Percentiles rank a stretch among this genome's conserved stretches.
Evolutionary conservation across 2,113 vertebrate genomes (phyloP).

Genomic region (Dipodomys stephensi): DNA sequence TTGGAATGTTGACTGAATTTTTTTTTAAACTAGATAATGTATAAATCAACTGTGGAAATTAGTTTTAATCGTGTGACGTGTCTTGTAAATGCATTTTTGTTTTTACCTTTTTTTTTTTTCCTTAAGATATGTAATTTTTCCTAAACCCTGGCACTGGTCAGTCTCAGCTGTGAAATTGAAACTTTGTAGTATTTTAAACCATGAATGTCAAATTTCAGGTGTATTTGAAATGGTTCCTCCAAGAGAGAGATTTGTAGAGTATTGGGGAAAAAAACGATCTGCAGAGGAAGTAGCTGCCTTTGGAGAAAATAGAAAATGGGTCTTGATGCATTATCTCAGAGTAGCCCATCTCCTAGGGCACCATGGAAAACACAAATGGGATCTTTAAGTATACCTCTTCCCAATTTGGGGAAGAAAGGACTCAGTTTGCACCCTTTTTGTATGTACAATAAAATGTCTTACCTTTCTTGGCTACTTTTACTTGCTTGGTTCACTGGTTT

Average conservation of each 20-base stretch:
- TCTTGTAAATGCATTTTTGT: slow-evolving; percentile 81
- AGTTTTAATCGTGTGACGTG: slow-evolving; percentile 81
- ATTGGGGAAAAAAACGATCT: slow-evolving; percentile 47
- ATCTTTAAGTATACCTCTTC: slow-evolving; percentile 87
- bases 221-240: slow-evolving; percentile 90
- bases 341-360: slow-evolving; percentile 86
- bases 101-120: not conserved
- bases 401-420: slow-evolving; percentile 88
- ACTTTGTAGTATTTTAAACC: slow-evolving; percentile 92
- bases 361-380: slow-evolving; percentile 88
- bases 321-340: slow-evolving; percentile 84
- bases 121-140: slow-evolving; percentile 86
- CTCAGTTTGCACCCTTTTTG: slow-evolving; percentile 94
- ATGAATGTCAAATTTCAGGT: slow-evolving; percentile 93
- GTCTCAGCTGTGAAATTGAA: slow-evolving; percentile 88
- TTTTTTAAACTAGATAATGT: slow-evolving; percentile 71
- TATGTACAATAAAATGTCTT: slow-evolving; percentile 94
- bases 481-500: slow-evolving; percentile 29
- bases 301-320: slow-evolving; percentile 88
- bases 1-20: slow-evolving; percentile 75
- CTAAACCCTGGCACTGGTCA: slow-evolving; percentile 85
- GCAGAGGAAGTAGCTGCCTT: slow-evolving; percentile 86
- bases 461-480: slow-evolving; percentile 81
- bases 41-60: slow-evolving; percentile 81
- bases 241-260: slow-evolving; percentile 89